Base-by-base conservation (phyloP, 2,797 vertebrate genomes). In the Myripristis murdjan region DNA sequence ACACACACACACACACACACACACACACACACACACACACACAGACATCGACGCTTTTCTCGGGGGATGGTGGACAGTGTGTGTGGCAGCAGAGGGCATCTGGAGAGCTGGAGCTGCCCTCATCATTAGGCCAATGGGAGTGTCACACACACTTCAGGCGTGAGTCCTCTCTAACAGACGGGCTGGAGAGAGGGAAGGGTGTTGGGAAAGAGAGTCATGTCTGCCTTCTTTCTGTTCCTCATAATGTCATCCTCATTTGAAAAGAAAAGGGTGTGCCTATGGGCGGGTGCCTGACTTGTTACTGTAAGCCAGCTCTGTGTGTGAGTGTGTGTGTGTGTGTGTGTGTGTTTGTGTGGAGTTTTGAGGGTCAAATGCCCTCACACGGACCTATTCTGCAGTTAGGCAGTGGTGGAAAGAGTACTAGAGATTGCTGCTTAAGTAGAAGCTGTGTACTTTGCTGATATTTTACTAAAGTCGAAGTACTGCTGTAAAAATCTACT, bases 121-220 rank as follows among this genome's bases (percentile, higher is more conserved):
- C 70, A 74, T 89, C 82, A 90, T 89, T 87, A 90, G 77, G 78
- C 74, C 87, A 89, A 88, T 76, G 83, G 77, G 24, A 75, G 74
- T 67, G 51, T 86, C 84, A 72, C 85, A 85, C 81, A 67, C 73
- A 81, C 75, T 85, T 73, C 70, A 43, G 41, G 51, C 55, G 22
- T 0, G 0, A 47, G 59, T 74, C 51, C 49, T 24, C 39, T 70
- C 61, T 80, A 73, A 87, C 64, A 71, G 84, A 66, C 70, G 59
- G 70, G 35, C 10, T 2, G 46, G 64, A 76, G 62, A 49, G 81
- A 73, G 47, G 48, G 67, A 77, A 64, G 16, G 5, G 67, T 6
- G n/a, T 26, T 41, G 24, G n/a, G 41, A n/a, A 15, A 48, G 55
- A 51, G 43, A 49, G 64, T 57, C 49, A 14, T 71, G 55, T 66